Evolutionary conservation across 1,140 invertebrate genomes (phyloP).

Genomic region (Odontomachus brunneus): DNA sequence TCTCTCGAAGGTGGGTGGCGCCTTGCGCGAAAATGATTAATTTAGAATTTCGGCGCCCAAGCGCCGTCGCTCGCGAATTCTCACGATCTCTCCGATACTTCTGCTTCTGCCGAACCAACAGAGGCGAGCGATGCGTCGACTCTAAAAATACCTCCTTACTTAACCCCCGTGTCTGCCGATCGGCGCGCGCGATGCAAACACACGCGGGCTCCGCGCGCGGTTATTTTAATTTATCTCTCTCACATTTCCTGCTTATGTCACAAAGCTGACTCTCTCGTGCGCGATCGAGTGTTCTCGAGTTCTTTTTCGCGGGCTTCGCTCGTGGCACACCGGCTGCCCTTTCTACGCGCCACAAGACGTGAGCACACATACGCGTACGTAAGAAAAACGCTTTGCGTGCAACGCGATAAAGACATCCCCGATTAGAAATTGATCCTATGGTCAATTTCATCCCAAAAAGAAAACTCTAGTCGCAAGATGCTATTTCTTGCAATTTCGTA

Average conservation of each 20-base stretch:
- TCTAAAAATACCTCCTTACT: slow-evolving; percentile 57
- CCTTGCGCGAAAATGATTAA: slow-evolving; percentile 65
- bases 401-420: too few relatives aligned
- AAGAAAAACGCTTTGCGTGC: too few relatives aligned
- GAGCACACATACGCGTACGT: not conserved
- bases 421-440: too few relatives aligned
- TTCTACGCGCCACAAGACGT: slow-evolving; percentile 29
- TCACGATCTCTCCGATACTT: not conserved
- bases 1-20: slow-evolving; percentile 53
- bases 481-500: too few relatives aligned
- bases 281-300: slow-evolving; percentile 34
- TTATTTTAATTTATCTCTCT: slow-evolving; percentile 54
- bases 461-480: too few relatives aligned
- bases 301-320: slow-evolving; percentile 31
- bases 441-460: too few relatives aligned
- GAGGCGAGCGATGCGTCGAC: slow-evolving; percentile 12
- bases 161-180: slow-evolving; percentile 9
- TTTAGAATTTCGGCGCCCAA: slow-evolving; percentile 55
- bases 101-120: slow-evolving; percentile 13
- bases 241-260: slow-evolving; percentile 57
- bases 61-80: not conserved
- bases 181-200: slow-evolving; percentile 13
- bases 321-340: slow-evolving; percentile 8
- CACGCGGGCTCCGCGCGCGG: not conserved
- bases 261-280: slow-evolving; percentile 19